Evolutionary conservation across 2,797 vertebrate genomes (phyloP), one percentile per base, ranked within the genome.

Genomic region (Mallotus villosus): DNA sequence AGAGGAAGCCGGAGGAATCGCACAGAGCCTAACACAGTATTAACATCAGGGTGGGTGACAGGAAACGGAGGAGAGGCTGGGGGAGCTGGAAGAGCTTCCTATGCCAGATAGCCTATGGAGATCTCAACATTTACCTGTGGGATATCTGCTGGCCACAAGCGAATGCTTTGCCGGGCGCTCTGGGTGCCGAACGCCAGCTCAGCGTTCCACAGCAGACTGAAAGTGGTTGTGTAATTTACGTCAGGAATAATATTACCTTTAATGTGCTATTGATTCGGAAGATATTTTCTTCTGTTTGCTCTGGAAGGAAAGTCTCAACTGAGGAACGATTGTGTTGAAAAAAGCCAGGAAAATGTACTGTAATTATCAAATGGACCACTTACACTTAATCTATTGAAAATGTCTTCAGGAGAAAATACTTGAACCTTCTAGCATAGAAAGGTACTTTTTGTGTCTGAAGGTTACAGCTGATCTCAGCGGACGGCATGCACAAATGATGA

Each of bases 331-430:
- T 86, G 76, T 11, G 5, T 37, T 53, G 75, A 78, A 1, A 65
- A 61, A 59, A 64, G 71, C 69, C 78, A 74, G 61, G 77, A 81
- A 86, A 88, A 84, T 88, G 72, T 60, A 67, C 74, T 66, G 27
- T 84, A 85, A 91, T 91, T 89, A 88, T 88, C 77, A 86, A 90
- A 88, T 87, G 82, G 87, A 41, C 83, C 86, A 87, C 81, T 89
- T 86, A 85, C 80, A 85, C 75, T 78, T 79, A 81, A 84, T 87
- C 82, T 86, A 80, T 83, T 84, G 81, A 84, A 85, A 88, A 89
- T 81, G 67, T 78, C 77, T 80, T 74, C 55, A 12, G 11, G 49
- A 76, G 80, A 84, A 82, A 88, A 85, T 58, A 77, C 74, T 80
- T 71, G 77, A 74, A 84, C 81, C 77, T 63, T 29, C 74, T 64